A percentile compares a stretch with the other conserved stretches of the same genome.
phyloP scores from a whole-genome alignment of 1,140 invertebrate genomes.

The Drosophila saltans region DNA sequence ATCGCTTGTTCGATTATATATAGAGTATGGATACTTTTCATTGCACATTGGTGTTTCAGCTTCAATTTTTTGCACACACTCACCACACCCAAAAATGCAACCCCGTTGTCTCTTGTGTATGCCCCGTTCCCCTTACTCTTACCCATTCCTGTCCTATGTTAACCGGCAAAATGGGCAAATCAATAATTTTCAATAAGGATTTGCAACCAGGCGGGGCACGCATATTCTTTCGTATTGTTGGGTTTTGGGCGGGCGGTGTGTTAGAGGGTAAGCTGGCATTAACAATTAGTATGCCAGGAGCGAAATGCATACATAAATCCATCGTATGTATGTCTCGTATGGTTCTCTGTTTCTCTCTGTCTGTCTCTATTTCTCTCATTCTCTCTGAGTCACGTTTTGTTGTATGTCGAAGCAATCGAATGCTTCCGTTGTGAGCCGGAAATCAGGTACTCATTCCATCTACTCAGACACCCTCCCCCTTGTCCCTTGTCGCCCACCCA shows the following conservation, averaged over 20 bases:
- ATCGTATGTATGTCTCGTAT: conserved; percentile 2
- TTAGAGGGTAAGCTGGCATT: conserved; percentile 1
- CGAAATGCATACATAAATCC: conserved; percentile 31
- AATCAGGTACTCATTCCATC: conserved; percentile 68
- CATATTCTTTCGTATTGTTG: conserved; percentile 21
- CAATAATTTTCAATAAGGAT: conserved; percentile 77
- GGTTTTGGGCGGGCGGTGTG: neutral
- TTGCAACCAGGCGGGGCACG: conserved; percentile 31
- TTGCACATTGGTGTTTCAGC: conserved; percentile 32
- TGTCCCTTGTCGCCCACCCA: no score
- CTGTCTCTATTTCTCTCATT: neutral
- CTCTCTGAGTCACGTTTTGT: conserved; percentile 15
- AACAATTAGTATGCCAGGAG: conserved; percentile 62
- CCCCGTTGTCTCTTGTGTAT: conserved; percentile 4
- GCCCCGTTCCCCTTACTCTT: neutral
- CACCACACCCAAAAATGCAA: conserved; percentile 17
- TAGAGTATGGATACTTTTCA: neutral
- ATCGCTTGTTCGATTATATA: no score
- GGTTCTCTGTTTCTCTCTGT: conserved; percentile 38
- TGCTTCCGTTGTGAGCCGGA: conserved; percentile 75
- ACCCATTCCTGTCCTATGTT: conserved; percentile 32
- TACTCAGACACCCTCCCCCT: neutral
- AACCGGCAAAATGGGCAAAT: conserved; percentile 57
- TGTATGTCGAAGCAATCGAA: conserved; percentile 66
- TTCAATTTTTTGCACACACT: conserved; percentile 55